Base-by-base conservation (phyloP, 1,140 invertebrate genomes). In the Solenopsis fugax region DNA sequence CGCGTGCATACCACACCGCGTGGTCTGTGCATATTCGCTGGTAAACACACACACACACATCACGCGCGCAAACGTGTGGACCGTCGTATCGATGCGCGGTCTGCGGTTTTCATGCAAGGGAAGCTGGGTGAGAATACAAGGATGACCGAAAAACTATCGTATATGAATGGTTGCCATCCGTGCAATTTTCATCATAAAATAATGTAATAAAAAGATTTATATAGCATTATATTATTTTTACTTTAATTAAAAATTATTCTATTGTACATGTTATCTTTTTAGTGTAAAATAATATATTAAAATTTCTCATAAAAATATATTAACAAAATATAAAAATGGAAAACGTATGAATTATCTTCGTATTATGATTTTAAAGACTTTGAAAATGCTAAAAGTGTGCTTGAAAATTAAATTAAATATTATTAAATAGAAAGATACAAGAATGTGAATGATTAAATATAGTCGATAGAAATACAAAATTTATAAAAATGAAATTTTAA, bases 61-160 rank as follows among this genome's bases (percentile, higher is more conserved):
- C 58, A 65, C 12, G 1, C 37, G 16, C 24, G 41, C 16, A 37
- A 78, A 65, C 41, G n/a, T 58, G 72, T 75, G 16, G 52, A 77
- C 18, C 3, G 58, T 54, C 34, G 78, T 54, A 77, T 77, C 75
- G 29, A 64, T 24, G 48, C 60, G 50, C 29, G 21, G 37, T 86
- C 58, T 45, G 65, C 16, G 65, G 73, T 73, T 77, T 86, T 71
- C 24, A 71, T 29, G 72, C 64, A 50, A 52, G 72, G 50, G 41
- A 48, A 45, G n/a, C 52, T 52, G 58, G 78, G 72, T 71, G 54
- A 84, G 85, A 84, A 76, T 84, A 56, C 76, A 50, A 88, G 71
- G 69, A 16, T 64, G 60, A 45, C 0, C 54, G 13, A 48, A 37
- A n/a, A 45, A 21, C 54, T 62, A 18, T 29, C 37, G 37, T 29